Evolutionary conservation across 2,888 invertebrate genomes (phyloP), one percentile per base, ranked within the genome.

Genomic region (Apantesis nais): DNA sequence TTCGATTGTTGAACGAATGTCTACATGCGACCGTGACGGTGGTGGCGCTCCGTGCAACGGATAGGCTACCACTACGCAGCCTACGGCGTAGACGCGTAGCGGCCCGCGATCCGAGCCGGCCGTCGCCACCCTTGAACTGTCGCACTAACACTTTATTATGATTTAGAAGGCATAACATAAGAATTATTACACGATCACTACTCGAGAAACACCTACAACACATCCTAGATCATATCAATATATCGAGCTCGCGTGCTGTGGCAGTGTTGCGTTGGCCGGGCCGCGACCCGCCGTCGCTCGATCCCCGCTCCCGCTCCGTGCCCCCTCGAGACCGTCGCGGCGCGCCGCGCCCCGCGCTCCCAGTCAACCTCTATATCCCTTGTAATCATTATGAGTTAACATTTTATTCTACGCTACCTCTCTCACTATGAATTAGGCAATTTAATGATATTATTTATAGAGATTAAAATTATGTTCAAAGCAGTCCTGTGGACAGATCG

Each of bases 201-300:
- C 94, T 93, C 90, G 93, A 93, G 91, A 93, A 94, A 94, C 94
- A 94, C 88, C 94, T 94, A 94, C 94, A 88, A 91, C 91, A 93
- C 92, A 93, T 94, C 93, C 94, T 94, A 95, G 94, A 95, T 94
- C 94, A 95, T 95, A 95, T 95, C 90, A 94, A 94, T 94, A 94
- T 94, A 94, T 90, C 86, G 84, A 62, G 86, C 88, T 89, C 89
- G 90, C 90, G 86, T 88, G 86, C 86, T 87, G 88, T 89, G 63
- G 67, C 72, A 66, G 48, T 62, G 90, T 91, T 90, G 48, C 55
- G 90, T 91, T 90, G 91, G 89, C 89, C 80, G 85, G 87, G 87
- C 78, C 83, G 83, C 84, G 81, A 81, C 67, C 61, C 74, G 70
- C 81, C 67, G 71, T 78, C 76, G 75, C 77, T 76, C 76, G 85